Evolutionary conservation across 1,140 invertebrate species (phyloP), one percentile per base, ranked within the genome.

Genomic region (Ceratina calcarata): DNA sequence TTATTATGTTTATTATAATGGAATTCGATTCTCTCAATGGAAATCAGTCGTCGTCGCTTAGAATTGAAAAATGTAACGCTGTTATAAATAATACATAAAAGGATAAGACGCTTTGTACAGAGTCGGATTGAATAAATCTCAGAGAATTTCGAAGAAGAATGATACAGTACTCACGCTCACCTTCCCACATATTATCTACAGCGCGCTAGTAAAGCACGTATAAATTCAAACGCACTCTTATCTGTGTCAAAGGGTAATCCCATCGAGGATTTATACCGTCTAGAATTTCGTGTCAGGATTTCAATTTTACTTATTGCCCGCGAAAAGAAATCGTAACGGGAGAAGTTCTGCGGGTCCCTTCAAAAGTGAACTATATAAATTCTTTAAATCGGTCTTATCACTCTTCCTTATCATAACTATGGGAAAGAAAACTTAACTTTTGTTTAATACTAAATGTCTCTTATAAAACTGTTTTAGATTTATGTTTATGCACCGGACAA

Each of bases 241-340:
- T 70, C 67, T 57, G 27, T 32, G 67, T 70, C 67, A 57, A 70
- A n/a, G 10, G 20, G 67, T 70, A 57, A 70, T 70, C 67, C 67
- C 51, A 32, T 57, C 0, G 51, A 70, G 53, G 18, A 70, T 70
- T 70, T 70, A 70, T 70, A 57, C n/a, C 51, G 12, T 16, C 67
- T 16, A 37, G 24, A 58, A 20, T 57, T 70, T 22, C 67, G 24
- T 15, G 51, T 10, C 24, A 32, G 67, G 2, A 69, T 69, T 55
- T 70, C 67, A 70, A 70, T 70, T 57, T 32, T 57, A 32, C 24
- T 27, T 57, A 57, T 70, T 53, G 13, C 32, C 16, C 18, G 37
- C 24, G 4, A 20, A 20, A 10, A 20, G 67, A 32, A 58, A 55
- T 55, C 24, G 27, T 3, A 16, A n/a, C 16, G 7, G 10, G 16